Percentiles rank a stretch among this genome's conserved stretches.
Conservation (phyloP, 2,797 vertebrate species). For the Sebastes wilsoni region DNA sequence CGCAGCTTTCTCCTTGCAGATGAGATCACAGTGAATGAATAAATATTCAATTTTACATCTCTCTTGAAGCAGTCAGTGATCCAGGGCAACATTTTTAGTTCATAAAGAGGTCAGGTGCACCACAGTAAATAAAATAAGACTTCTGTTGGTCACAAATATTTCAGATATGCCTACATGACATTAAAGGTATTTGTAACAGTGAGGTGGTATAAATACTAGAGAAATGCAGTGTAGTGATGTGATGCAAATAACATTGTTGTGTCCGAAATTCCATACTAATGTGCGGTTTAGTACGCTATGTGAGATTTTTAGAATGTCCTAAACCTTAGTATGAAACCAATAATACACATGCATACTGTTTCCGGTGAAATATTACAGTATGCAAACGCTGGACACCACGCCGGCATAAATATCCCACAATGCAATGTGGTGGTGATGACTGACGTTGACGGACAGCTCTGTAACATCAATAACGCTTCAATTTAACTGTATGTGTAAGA, state of each 20-base stretch:
- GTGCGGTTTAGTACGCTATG: too few relatives aligned
- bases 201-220: neutral
- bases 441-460: rapidly evolving
- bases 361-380: too few relatives aligned
- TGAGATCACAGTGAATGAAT: neutral
- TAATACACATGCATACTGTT: too few relatives aligned
- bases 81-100: neutral
- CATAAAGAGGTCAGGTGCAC: neutral
- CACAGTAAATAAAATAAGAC: neutral
- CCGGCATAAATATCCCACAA: too few relatives aligned
- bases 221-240: neutral
- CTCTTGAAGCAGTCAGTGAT: neutral
- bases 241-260: neutral
- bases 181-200: neutral
- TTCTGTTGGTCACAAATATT: neutral
- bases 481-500: rapidly evolving
- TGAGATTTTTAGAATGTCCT: too few relatives aligned
- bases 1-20: neutral
- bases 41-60: neutral
- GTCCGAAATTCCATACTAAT: too few relatives aligned
- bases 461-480: too few relatives aligned
- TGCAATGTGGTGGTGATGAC: too few relatives aligned
- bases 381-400: too few relatives aligned
- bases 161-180: too few relatives aligned
- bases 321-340: too few relatives aligned